Percentiles rank a stretch among this genome's conserved stretches.
Conservation (phyloP, 2,113 vertebrate species). For the Callipepla californica region DNA sequence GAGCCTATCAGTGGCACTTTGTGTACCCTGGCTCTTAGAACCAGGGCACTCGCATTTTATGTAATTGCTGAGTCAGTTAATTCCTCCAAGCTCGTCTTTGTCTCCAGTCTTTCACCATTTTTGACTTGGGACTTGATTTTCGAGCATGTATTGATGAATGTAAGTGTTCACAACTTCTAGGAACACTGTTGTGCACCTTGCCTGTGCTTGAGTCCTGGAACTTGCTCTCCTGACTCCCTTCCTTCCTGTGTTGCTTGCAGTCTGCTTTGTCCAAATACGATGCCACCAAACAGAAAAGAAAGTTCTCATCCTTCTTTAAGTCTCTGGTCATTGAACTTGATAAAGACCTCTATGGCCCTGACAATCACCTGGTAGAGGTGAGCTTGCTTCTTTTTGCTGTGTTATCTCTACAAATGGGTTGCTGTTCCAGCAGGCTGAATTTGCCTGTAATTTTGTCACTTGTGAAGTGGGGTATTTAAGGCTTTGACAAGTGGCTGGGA, state of each 20-base stretch:
- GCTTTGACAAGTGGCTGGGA: not conserved
- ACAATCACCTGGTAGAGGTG: constrained; percentile 99
- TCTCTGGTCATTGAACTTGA: constrained; percentile 98
- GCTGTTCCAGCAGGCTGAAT: not conserved
- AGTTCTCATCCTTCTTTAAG: constrained; percentile 99
- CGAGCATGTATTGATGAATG: not conserved
- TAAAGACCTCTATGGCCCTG: constrained; percentile 98
- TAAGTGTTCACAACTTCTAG: constrained; percentile 2
- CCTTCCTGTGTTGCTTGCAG: constrained; percentile 80
- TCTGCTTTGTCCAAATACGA: constrained; percentile 98
- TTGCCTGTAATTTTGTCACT: not conserved
- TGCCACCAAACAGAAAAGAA: constrained; percentile 98
- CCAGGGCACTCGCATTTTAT: not conserved
- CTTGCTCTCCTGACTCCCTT: constrained; percentile 50
- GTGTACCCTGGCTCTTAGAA: not conserved
- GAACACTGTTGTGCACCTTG: not conserved
- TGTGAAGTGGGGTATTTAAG: not conserved
- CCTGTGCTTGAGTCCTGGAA: constrained; percentile 37
- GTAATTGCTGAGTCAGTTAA: not conserved
- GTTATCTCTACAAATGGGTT: not conserved
- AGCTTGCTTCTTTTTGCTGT: constrained; percentile 71
- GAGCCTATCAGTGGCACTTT: constrained; percentile 16
- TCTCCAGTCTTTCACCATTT: constrained; percentile 18
- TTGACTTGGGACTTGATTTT: constrained; percentile 22
- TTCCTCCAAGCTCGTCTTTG: constrained; percentile 4